Base-by-base conservation (phyloP, 2,888 invertebrate genomes). In the Pseudoips prasinana region DNA sequence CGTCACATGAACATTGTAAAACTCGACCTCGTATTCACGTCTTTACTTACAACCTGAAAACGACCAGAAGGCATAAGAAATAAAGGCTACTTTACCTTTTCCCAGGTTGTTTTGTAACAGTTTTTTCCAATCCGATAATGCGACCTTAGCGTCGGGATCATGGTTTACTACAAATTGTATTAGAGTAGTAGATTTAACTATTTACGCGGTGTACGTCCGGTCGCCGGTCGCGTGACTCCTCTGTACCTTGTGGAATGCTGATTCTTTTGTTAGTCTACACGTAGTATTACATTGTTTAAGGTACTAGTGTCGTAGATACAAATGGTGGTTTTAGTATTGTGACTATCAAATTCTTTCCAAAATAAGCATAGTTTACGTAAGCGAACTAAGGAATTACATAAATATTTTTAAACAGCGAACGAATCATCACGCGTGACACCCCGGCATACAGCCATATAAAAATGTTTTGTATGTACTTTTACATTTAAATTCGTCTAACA, bases 121-220 rank as follows among this genome's bases (percentile, higher is more conserved):
- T 86, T 86, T 85, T 84, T 85, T 84, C 81, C 85, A 84, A 85
- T 87, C 82, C 82, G 85, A 86, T 87, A 87, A 87, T 86, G 84
- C 82, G 81, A 85, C 84, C 84, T 85, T 86, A 84, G 83, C 77
- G 82, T 71, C 78, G 80, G 83, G 85, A 86, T 86, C 86, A 85
- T 86, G 86, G 86, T 86, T 87, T 86, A 87, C 86, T 87, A 87
- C 86, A 87, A 87, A 87, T 87, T 87, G 86, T 87, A 86, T 87
- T 84, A 85, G 83, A 85, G 84, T 77, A 83, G 84, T 82, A 83
- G 73, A 83, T 84, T 85, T 84, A 85, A 86, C 84, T 85, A 86
- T 86, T 85, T 85, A 85, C 82, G 70, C 74, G 64, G 55, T 45
- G 67, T 64, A 61, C 56, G 61, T 48, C 56, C 52, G 43, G 29